Evolutionary conservation across 1,140 invertebrate genomes (phyloP).

Genomic region (Solen grandis): DNA sequence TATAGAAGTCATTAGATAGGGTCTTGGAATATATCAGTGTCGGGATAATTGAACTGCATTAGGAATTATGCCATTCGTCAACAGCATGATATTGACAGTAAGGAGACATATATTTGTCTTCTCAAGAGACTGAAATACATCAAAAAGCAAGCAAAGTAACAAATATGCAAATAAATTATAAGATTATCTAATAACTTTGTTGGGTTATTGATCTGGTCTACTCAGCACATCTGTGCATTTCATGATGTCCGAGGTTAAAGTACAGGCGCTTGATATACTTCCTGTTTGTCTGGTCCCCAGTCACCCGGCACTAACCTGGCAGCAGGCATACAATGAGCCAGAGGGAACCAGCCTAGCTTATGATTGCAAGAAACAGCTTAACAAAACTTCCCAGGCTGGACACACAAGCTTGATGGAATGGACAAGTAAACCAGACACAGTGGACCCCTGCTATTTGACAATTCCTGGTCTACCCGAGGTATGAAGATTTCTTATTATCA

Average conservation of each 20-base stretch:
- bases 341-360: too few relatives aligned
- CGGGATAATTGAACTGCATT: background rate
- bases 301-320: constrained; percentile 75
- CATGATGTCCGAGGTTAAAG: too few relatives aligned
- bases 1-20: too few relatives aligned
- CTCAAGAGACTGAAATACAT: too few relatives aligned
- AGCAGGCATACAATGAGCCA: constrained; percentile 77
- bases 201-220: too few relatives aligned
- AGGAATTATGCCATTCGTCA: background rate
- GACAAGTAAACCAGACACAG: constrained; percentile 69
- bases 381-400: constrained; percentile 58
- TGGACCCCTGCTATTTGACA: constrained; percentile 72
- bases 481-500: background rate
- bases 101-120: too few relatives aligned
- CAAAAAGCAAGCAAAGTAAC: too few relatives aligned
- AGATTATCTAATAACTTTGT: too few relatives aligned
- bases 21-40: background rate
- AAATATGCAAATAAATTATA: too few relatives aligned
- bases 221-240: too few relatives aligned
- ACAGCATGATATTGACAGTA: background rate
- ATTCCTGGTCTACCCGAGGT: constrained; percentile 73
- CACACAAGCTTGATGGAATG: constrained; percentile 64
- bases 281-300: constrained; percentile 49
- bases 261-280: too few relatives aligned
- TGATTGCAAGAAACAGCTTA: too few relatives aligned